A percentile compares a stretch with the other conserved stretches of the same genome.
Evolutionary conservation across 2,797 vertebrate species (phyloP).

Genomic region (Rhinogobio ventralis): DNA sequence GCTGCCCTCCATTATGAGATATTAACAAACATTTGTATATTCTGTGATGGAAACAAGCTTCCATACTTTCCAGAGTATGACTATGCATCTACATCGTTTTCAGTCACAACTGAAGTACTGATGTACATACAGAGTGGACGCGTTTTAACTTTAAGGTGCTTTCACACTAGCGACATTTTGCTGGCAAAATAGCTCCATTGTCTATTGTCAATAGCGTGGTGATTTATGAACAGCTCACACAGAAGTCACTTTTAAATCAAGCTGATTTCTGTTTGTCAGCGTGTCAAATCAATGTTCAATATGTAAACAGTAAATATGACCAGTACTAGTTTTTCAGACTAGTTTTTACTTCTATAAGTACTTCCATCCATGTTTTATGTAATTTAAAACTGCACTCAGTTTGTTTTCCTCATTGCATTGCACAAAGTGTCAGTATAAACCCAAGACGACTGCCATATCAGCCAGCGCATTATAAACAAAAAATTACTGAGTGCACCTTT

Average conservation of each 20-base stretch:
- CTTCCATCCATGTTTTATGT: background rate
- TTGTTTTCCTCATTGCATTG: background rate
- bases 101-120: background rate
- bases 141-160: background rate
- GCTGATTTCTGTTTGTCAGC: background rate
- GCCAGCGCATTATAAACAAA: background rate
- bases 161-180: background rate
- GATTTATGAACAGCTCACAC: background rate
- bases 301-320: no score
- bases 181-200: no score
- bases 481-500: background rate
- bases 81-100: background rate
- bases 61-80: background rate
- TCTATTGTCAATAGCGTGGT: background rate
- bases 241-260: background rate
- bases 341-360: background rate
- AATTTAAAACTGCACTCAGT: background rate
- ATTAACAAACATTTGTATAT: background rate
- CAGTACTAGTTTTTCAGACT: background rate
- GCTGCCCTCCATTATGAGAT: background rate
- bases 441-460: background rate
- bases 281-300: background rate
- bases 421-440: background rate
- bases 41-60: no score
- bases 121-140: background rate